phyloP scores from a whole-genome alignment of 92 coral and sea anemone genomes.

The Phymanthus crucifer region DNA sequence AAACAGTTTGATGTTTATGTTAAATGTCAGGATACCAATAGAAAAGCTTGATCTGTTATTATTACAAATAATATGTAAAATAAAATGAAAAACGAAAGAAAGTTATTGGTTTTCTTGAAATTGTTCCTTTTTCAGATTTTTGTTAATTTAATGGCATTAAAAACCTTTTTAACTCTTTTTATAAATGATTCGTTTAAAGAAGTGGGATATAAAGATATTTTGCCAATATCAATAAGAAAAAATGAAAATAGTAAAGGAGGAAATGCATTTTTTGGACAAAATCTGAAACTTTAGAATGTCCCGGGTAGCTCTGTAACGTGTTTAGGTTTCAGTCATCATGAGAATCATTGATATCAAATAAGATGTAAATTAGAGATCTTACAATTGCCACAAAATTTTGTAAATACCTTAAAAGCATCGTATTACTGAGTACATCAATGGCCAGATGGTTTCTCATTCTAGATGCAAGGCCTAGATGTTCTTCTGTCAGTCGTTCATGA shows the following conservation, averaged over 20 bases:
- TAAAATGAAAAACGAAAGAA: neutral
- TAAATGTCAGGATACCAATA: neutral
- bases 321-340: too few species aligned
- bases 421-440: slow-evolving; percentile 26
- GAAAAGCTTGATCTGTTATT: neutral
- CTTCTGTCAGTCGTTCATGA: slow-evolving; percentile 20
- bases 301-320: too few species aligned
- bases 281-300: too few species aligned
- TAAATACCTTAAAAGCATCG: slow-evolving; percentile 44
- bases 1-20: neutral
- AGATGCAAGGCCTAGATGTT: slow-evolving; percentile 41
- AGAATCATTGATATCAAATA: too few species aligned
- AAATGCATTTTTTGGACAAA: too few species aligned
- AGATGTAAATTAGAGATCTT: too few species aligned
- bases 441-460: slow-evolving; percentile 52
- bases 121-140: neutral
- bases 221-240: too few species aligned
- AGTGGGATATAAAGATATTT: too few species aligned
- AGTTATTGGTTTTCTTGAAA: neutral
- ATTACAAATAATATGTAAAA: neutral
- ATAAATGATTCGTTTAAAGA: too few species aligned
- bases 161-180: too few species aligned
- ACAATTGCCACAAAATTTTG: too few species aligned
- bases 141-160: neutral
- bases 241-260: too few species aligned